Evolutionary conservation across 2,113 vertebrate species (phyloP).

Genomic region (Triplophysa siluroides): DNA sequence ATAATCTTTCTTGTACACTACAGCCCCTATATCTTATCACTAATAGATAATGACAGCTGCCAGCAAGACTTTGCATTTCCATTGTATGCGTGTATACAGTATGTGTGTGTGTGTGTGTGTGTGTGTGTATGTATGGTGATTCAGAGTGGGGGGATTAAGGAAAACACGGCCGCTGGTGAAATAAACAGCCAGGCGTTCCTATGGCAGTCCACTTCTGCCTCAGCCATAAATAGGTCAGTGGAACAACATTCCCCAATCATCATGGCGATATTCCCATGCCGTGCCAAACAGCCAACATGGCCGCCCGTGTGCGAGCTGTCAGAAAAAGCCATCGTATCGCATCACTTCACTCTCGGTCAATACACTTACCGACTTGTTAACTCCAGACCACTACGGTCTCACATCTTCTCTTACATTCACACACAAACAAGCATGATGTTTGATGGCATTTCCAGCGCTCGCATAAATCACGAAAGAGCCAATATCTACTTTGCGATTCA

Average conservation of each 20-base stretch:
- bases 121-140: constrained; percentile 16
- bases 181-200: constrained; percentile 40
- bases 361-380: constrained; percentile 17
- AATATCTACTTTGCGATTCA: constrained; percentile 29
- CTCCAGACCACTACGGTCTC: background rate
- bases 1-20: background rate
- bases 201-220: constrained; percentile 29
- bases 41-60: constrained; percentile 50
- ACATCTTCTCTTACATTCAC: constrained; percentile 7
- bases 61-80: constrained; percentile 44
- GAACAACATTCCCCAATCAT: constrained; percentile 45
- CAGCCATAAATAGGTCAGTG: constrained; percentile 47
- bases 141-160: constrained; percentile 46
- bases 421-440: background rate
- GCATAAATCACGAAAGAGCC: background rate
- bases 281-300: constrained; percentile 44
- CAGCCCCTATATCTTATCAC: constrained; percentile 24
- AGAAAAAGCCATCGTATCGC: background rate
- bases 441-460: background rate
- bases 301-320: constrained; percentile 13
- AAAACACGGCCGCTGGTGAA: constrained; percentile 29
- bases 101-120: background rate
- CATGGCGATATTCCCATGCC: constrained; percentile 41
- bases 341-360: background rate
- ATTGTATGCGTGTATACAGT: background rate